Base-by-base conservation (phyloP, 2,797 vertebrate genomes). In the Hypotaenidia okinawae region DNA sequence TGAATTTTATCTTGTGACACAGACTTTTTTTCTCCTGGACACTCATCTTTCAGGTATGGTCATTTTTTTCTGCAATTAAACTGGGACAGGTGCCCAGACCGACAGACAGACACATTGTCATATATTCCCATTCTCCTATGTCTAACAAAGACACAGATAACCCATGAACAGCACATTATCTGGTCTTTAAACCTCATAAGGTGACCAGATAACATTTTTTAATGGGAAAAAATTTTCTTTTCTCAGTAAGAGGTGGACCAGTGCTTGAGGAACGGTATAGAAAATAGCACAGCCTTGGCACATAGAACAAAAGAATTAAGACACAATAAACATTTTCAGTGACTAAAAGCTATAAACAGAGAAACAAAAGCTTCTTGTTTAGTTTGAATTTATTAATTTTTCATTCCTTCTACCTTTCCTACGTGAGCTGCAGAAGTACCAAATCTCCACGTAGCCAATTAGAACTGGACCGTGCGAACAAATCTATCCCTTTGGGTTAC, bases 381-480 rank as follows among this genome's bases (percentile, higher is more conserved):
- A 39, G 11, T 15, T 86, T 18, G 25, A 61, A 79, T 92, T 75
- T 88, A 87, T 84, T 73, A 2, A 32, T 93, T 63, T 84, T 47
- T 67, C 59, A 49, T 52, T 30, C 27, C 33, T 84, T 89, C 63
- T 66, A 6, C 39, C 28, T 87, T 73, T 66, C 43, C 55, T 55
- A 9, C 27, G 27, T 18, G 57, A 74, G 66, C 73, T 62, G 39
- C 10, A 32, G 30, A 43, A 66, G 59, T 89, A 32, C 27, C 63
- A 69, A 92, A n/a, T 75, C 78, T 87, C 75, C 9, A 25, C 64
- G 75, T 77, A 93, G 73, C 77, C 59, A 79, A 15, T 90, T 94
- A 59, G 84, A 82, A 67, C 32, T 15, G 41, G 74, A 23, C 32
- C 24, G 7, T 18, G n/a, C 35, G 92, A 88, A 90, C 67, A 68